phyloP scores from a whole-genome alignment of 2,113 vertebrate species.

The Australoheros scitulus region DNA sequence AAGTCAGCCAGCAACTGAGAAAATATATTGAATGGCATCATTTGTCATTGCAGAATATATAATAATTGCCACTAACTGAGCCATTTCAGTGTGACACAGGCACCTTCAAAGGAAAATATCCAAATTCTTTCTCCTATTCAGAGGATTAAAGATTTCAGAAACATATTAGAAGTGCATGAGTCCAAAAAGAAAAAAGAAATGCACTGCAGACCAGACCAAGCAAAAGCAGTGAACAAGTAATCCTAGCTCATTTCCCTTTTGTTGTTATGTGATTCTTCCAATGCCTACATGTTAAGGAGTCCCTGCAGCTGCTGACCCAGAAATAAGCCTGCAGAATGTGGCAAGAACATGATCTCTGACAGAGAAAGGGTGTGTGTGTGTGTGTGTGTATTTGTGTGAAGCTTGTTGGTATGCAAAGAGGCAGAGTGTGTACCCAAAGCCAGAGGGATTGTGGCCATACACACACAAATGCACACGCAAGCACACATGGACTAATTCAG shows the following conservation, averaged over 20 bases:
- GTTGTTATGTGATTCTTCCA: conserved; percentile 18
- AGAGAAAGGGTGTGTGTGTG: conserved; percentile 38
- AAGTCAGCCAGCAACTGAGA: not conserved
- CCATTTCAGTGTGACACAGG: not conserved
- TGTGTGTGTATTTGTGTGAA: conserved; percentile 26
- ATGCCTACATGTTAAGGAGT: conserved; percentile 37
- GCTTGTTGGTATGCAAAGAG: conserved; percentile 49
- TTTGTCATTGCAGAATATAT: not conserved
- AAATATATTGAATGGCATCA: too few relatives aligned
- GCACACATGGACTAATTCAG: conserved; percentile 53
- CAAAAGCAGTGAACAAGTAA: not conserved
- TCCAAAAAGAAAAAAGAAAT: not conserved
- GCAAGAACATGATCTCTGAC: conserved; percentile 52
- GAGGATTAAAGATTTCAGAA: not conserved
- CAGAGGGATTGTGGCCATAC: conserved; percentile 42
- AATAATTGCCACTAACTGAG: not conserved
- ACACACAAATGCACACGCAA: conserved; percentile 20
- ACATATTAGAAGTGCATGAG: not conserved
- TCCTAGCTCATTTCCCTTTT: conserved; percentile 8
- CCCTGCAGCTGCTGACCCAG: conserved; percentile 61
- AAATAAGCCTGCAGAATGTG: conserved; percentile 51
- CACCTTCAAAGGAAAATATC: not conserved
- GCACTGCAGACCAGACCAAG: not conserved
- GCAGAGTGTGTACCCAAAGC: conserved; percentile 40
- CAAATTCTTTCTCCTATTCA: not conserved